Conservation (phyloP, 2,797 vertebrate species). For the Poecilia picta region DNA sequence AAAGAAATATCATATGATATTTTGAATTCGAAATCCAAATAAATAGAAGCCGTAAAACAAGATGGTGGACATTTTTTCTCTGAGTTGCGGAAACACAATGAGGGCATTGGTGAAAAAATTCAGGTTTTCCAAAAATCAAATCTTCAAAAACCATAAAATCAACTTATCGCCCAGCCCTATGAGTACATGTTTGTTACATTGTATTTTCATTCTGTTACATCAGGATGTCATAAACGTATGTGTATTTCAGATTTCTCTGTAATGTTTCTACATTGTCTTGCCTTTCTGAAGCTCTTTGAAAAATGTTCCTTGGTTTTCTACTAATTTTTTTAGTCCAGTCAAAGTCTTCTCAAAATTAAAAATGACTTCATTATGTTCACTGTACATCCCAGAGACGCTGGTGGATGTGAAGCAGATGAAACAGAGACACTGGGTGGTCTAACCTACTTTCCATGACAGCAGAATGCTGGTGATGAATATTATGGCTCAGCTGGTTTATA, state of each 20-base stretch:
- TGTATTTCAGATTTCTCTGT: too few species aligned
- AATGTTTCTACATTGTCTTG: not conserved
- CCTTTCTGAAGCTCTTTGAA: not conserved
- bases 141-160: too few species aligned
- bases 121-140: too few species aligned
- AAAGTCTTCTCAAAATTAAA: not conserved
- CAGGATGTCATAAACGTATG: not conserved
- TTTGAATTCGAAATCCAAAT: too few species aligned
- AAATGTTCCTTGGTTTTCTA: not conserved
- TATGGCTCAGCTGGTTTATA: not conserved
- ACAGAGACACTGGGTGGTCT: not conserved
- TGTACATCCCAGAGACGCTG: not conserved
- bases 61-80: too few species aligned
- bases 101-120: too few species aligned
- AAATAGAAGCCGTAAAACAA: too few species aligned
- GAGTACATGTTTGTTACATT: not conserved
- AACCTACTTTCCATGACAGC: not conserved
- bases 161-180: not conserved
- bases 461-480: not conserved
- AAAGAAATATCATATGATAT: too few species aligned
- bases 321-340: not conserved
- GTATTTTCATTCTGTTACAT: not conserved
- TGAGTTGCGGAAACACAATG: too few species aligned
- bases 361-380: not conserved
- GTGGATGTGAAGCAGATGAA: not conserved